phyloP scores from a whole-genome alignment of 1,140 invertebrate genomes.

The Lasioglossum albipes region DNA sequence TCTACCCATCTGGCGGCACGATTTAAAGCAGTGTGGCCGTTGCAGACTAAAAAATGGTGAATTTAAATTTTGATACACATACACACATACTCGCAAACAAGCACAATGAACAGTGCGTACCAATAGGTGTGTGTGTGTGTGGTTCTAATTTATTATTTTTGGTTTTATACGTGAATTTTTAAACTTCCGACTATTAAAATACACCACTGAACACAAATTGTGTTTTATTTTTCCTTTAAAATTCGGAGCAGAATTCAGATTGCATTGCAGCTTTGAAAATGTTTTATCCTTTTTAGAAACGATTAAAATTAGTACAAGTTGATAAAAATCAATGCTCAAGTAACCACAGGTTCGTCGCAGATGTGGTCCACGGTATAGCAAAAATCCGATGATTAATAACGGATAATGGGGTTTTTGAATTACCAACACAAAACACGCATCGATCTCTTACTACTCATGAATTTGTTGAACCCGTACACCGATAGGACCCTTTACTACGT shows the following conservation, averaged over 20 bases:
- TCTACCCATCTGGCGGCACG: conserved; percentile 1
- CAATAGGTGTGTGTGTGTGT: too few relatives aligned
- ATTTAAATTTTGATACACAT: background rate
- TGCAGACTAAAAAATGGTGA: background rate
- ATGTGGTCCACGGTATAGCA: background rate
- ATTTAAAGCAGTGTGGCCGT: background rate
- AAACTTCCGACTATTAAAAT: too few relatives aligned
- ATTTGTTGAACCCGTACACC: conserved; percentile 59
- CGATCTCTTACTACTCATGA: conserved; percentile 53
- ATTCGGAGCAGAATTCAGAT: too few relatives aligned
- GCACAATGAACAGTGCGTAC: background rate
- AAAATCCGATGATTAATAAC: conserved; percentile 39
- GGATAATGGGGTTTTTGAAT: conserved; percentile 20
- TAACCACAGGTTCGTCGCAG: background rate
- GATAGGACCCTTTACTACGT: conserved; percentile 69
- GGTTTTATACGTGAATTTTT: too few relatives aligned
- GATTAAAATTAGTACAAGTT: too few relatives aligned
- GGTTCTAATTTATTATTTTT: too few relatives aligned
- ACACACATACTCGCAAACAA: background rate
- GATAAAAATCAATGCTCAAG: background rate
- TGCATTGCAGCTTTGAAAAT: too few relatives aligned
- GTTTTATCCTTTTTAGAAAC: background rate
- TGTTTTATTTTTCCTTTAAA: too few relatives aligned
- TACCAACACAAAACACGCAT: conserved; percentile 29
- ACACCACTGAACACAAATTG: too few relatives aligned